Conservation (phyloP, 2,113 vertebrate species). For the Pantherophis guttatus region DNA sequence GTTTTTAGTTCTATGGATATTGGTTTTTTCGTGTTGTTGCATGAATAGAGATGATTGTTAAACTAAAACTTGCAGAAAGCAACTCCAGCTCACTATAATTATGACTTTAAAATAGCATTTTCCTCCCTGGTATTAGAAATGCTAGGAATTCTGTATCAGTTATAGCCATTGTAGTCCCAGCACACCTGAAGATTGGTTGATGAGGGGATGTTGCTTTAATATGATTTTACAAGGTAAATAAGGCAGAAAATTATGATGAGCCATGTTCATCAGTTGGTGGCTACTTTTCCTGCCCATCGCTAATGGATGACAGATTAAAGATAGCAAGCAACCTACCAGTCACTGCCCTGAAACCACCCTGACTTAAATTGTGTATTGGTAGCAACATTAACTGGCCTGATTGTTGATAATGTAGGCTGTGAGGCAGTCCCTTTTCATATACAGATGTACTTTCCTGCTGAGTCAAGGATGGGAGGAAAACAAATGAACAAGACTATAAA, state of each 20-base stretch:
- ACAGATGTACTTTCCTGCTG: not conserved
- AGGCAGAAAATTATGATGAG: not conserved
- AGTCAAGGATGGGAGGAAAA: not conserved
- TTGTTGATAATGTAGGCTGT: not conserved
- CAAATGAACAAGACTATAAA: not conserved
- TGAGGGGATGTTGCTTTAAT: not conserved
- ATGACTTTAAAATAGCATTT: not conserved
- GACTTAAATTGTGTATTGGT: not conserved
- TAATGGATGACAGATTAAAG: not conserved
- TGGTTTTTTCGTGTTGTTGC: not conserved
- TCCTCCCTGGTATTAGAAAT: not conserved
- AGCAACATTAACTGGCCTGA: not conserved
- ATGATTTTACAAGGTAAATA: not conserved
- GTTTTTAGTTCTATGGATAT: conserved; percentile 2
- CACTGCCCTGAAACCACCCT: not conserved
- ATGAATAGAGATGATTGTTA: conserved; percentile 23
- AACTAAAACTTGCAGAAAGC: not conserved
- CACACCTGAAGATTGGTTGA: not conserved
- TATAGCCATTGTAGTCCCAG: not conserved
- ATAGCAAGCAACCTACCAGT: not conserved
- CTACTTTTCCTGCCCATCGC: not conserved
- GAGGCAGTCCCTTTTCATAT: not conserved
- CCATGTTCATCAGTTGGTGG: not conserved
- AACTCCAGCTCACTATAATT: not conserved
- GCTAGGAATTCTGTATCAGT: not conserved